Evolutionary conservation across 2,797 vertebrate species (phyloP).

Genomic region (Pantherophis alleghaniensis): DNA sequence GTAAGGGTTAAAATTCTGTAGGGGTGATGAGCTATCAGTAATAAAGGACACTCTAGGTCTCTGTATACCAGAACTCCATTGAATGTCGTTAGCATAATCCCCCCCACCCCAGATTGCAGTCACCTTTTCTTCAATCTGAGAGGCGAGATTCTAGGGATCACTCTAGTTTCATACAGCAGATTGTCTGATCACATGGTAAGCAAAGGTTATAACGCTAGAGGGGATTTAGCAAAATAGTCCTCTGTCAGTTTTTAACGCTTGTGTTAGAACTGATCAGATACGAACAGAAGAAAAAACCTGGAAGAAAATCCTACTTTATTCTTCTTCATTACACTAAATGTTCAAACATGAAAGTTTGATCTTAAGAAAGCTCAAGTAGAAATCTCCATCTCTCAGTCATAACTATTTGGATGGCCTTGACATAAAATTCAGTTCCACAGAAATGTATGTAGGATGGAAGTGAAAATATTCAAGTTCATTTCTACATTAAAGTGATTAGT

Average conservation of each 20-base stretch:
- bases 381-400: background rate
- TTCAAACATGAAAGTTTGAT: slow-evolving; percentile 22
- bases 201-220: background rate
- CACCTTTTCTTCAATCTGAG: background rate
- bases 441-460: background rate
- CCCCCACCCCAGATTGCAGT: background rate
- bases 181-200: background rate
- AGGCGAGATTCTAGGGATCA: background rate
- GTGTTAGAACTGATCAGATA: slow-evolving; percentile 22
- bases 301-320: background rate
- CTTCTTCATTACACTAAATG: background rate
- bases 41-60: background rate
- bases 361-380: background rate
- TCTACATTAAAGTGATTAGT: background rate
- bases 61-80: slow-evolving; percentile 13
- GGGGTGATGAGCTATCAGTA: background rate
- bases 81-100: slow-evolving; percentile 18
- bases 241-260: slow-evolving; percentile 21
- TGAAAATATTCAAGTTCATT: background rate
- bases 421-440: background rate
- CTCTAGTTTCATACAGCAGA: slow-evolving; percentile 12
- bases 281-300: background rate
- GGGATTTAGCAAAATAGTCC: background rate
- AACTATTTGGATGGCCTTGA: background rate
- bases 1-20: background rate